Evolutionary conservation across 2,113 vertebrate species (phyloP), one percentile per base, ranked within the genome.

Genomic region (Tupaia chinensis): DNA sequence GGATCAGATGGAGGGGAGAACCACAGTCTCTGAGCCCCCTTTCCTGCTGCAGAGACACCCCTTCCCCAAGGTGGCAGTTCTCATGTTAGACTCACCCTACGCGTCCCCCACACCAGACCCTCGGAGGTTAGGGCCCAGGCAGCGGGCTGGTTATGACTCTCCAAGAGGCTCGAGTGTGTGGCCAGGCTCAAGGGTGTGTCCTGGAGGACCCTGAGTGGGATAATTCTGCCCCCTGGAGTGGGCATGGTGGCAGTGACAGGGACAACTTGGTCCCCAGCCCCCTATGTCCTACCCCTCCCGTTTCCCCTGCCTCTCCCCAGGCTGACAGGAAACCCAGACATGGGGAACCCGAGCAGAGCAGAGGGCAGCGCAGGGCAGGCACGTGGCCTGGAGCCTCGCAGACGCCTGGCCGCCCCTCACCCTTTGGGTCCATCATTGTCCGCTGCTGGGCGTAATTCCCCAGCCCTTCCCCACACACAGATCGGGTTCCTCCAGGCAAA

Each of bases 371-470:
- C 0, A 0, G 22, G 13, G 25, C 34, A 83, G 89, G 69, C 77
- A 65, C 66, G 27, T 54, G 89, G 53, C 54, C 77, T 16, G 34
- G 66, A 87, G 32, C 32, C 65, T 69, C 5, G 83, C 88, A 10
- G 89, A 58, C 0, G 1, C 12, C 11, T 0, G 0, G 0, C 13
- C 15, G 44, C 32, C 1, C 10, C 19, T n/a, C 19, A 7, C 70
- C 78, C 68, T 97, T 97, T 95, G 96, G 95, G 84, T 23, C 44
- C 76, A 56, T 93, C 72, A 94, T 56, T 91, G 86, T 82, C 92
- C 77, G 84, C 20, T 69, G n/a, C 73, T 20, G 78, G 86, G 78
- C n/a, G 61, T 32, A 8, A 25, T 15, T n/a, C 2, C 20, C 88
- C 17, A 74, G 66, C 60, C 61, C 54, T 94, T 95, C 90, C 93